Percentiles rank a stretch among this genome's conserved stretches.
Conservation (phyloP, 2,888 invertebrate species). For the Resseliella maxima region DNA sequence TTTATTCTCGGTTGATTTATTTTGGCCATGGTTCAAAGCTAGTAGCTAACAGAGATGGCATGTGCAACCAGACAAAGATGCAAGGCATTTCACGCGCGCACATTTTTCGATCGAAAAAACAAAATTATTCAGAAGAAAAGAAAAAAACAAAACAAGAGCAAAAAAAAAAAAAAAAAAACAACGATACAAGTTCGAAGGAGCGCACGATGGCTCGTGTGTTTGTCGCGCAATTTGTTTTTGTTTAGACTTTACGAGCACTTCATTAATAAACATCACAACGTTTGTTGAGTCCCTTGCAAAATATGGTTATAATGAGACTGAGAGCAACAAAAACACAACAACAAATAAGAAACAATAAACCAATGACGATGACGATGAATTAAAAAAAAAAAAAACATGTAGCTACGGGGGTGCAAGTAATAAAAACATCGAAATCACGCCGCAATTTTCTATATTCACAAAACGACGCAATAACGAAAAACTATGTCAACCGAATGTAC, state of each 20-base stretch:
- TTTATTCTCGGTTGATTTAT: constrained; percentile 19
- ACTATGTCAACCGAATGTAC: neutral
- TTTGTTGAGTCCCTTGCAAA: neutral
- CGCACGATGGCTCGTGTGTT: constrained; percentile 20
- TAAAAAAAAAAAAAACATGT: no score
- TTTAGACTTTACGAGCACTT: neutral
- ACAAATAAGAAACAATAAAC: no score
- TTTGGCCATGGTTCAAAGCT: constrained; percentile 17
- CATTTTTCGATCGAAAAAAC: neutral
- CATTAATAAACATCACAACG: constrained; percentile 38
- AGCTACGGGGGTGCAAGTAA: no score
- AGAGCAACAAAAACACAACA: no score
- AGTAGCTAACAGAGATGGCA: neutral
- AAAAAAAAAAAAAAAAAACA: neutral
- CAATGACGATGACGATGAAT: no score
- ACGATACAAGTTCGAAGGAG: neutral
- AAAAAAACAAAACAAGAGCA: neutral
- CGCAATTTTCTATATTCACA: no score
- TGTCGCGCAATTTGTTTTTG: constrained; percentile 42
- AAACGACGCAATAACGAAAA: constrained; percentile 19
- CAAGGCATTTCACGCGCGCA: constrained; percentile 11
- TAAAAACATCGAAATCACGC: neutral
- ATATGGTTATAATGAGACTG: neutral
- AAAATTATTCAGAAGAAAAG: no score
- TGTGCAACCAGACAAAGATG: neutral